A percentile compares a stretch with the other conserved stretches of the same genome.
phyloP scores from a whole-genome alignment of 2,797 vertebrate species.

The Scleropages formosus region DNA sequence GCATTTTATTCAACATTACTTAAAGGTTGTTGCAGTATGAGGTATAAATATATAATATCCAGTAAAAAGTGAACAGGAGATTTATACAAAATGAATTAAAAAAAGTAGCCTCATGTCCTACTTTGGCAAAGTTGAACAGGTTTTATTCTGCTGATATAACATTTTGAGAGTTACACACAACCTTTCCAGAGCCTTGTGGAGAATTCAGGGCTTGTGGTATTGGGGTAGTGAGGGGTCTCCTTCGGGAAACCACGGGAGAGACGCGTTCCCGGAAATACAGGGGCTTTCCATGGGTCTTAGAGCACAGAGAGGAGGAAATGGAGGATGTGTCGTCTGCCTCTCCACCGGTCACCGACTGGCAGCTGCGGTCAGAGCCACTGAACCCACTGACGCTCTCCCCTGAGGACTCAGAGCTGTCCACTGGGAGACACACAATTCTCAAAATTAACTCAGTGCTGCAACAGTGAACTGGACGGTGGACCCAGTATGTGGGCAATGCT shows the following conservation, averaged over 20 bases:
- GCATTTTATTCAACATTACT: neutral
- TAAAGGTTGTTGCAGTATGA: neutral
- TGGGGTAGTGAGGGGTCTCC: conserved; percentile 40
- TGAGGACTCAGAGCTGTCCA: conserved; percentile 74
- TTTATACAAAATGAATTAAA: too few relatives aligned
- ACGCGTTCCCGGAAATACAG: conserved; percentile 46
- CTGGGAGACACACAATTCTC: conserved; percentile 47
- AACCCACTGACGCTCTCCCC: conserved; percentile 74
- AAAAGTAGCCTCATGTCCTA: too few relatives aligned
- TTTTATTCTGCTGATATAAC: too few relatives aligned
- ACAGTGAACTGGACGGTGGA: neutral
- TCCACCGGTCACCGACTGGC: conserved; percentile 57
- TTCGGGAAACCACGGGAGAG: conserved; percentile 47
- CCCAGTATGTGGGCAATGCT: neutral
- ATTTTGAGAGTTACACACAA: neutral
- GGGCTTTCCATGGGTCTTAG: conserved; percentile 41
- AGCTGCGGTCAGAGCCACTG: conserved; percentile 70
- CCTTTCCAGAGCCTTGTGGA: conserved; percentile 42
- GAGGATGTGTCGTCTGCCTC: conserved; percentile 60
- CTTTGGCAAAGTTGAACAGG: too few relatives aligned
- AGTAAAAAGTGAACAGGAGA: too few relatives aligned
- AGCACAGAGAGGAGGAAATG: conserved; percentile 40
- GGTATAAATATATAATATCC: too few relatives aligned
- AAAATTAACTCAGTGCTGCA: neutral
- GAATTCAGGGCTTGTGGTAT: conserved; percentile 44